phyloP scores from a whole-genome alignment of 2,113 vertebrate genomes.

The Muntiacus reevesi region DNA sequence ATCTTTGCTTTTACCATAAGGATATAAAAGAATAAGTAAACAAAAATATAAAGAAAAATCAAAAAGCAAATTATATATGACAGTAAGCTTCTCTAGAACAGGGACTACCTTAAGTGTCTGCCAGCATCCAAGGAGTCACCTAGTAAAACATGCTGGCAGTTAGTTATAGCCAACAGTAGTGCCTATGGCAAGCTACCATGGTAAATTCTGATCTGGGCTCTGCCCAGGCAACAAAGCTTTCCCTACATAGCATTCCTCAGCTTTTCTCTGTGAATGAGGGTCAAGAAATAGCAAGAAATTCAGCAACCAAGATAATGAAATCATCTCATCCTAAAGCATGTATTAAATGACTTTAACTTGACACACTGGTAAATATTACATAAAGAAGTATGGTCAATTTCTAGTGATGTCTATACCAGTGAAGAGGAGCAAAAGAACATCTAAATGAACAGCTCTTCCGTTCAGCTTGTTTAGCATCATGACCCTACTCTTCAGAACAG shows the following conservation, averaged over 20 bases:
- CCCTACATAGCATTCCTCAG: neutral
- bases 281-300: conserved; percentile 1
- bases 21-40: neutral
- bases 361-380: neutral
- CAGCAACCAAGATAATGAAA: neutral
- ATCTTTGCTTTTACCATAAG: neutral
- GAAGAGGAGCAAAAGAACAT: conserved; percentile 4
- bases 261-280: neutral
- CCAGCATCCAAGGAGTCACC: neutral
- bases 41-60: neutral
- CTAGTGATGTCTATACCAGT: neutral
- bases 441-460: neutral
- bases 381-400: neutral
- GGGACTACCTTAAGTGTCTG: neutral
- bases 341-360: neutral
- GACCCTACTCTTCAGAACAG: neutral
- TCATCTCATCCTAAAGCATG: neutral
- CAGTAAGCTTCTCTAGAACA: neutral
- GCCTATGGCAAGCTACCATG: neutral
- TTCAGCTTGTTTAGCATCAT: neutral
- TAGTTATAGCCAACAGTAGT: neutral
- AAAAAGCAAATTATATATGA: neutral
- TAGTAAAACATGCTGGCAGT: neutral
- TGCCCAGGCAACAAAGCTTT: neutral
- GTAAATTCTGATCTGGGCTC: neutral